A percentile compares a stretch with the other conserved stretches of the same genome.
Evolutionary conservation across 2,888 invertebrate genomes (phyloP).

Genomic region (Lepas anatifera): DNA sequence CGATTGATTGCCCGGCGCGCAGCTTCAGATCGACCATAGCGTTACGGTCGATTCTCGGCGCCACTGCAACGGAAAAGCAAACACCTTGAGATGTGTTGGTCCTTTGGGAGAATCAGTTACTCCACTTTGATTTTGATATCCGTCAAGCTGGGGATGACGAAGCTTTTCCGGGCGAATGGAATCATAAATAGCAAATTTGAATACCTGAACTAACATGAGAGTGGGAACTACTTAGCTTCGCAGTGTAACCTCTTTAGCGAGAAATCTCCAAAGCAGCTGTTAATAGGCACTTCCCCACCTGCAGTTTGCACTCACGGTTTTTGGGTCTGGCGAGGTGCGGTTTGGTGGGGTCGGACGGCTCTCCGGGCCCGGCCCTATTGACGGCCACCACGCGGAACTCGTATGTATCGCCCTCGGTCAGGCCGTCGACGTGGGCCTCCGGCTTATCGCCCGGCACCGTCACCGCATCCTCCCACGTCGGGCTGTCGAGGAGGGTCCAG

Average conservation of each 20-base stretch:
- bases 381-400: conserved; percentile 79
- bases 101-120: too few species aligned
- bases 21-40: conserved; percentile 81
- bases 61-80: conserved; percentile 54
- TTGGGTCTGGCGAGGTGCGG: conserved; percentile 80
- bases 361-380: conserved; percentile 85
- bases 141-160: too few species aligned
- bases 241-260: too few species aligned
- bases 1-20: conserved; percentile 76
- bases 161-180: too few species aligned
- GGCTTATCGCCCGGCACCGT: conserved; percentile 76
- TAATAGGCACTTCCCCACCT: too few species aligned
- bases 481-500: conserved; percentile 42
- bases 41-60: conserved; percentile 89
- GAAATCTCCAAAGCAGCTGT: too few species aligned
- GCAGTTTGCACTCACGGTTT: conserved; percentile 50
- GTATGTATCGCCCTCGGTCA: conserved; percentile 81
- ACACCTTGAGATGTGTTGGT: too few species aligned
- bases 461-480: conserved; percentile 86
- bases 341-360: conserved; percentile 73
- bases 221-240: too few species aligned
- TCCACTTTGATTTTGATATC: too few species aligned
- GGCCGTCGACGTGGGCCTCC: conserved; percentile 68
- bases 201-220: too few species aligned
- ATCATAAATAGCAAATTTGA: too few species aligned